Conservation (phyloP, 2,888 invertebrate species). For the Drosophila hawaiiensis region DNA sequence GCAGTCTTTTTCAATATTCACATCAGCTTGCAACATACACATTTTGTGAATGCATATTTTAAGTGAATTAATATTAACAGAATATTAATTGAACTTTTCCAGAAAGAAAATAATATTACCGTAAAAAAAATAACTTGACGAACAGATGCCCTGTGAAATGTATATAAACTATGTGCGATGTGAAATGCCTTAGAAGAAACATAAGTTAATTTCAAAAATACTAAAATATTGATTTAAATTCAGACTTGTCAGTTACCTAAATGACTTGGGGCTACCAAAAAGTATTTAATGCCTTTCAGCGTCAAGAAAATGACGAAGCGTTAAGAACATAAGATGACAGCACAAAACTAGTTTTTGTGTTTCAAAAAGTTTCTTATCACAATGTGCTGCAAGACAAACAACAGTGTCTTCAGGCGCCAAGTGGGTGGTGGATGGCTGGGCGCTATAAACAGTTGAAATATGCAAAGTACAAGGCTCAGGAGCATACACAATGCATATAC, state of each 20-base stretch:
- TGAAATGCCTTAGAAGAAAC: neutral
- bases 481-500: slow-evolving; percentile 67
- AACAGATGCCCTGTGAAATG: neutral
- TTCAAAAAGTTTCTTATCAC: slow-evolving; percentile 59
- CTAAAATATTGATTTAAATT: neutral
- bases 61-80: slow-evolving; percentile 10
- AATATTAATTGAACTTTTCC: neutral
- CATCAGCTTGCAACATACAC: slow-evolving; percentile 8
- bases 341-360: slow-evolving; percentile 59
- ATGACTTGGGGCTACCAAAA: neutral
- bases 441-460: slow-evolving; percentile 63
- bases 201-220: neutral
- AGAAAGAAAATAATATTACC: neutral
- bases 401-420: slow-evolving; percentile 21
- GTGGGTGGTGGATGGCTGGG: slow-evolving; percentile 10
- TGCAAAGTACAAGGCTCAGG: slow-evolving; percentile 63
- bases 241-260: neutral
- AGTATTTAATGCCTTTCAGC: slow-evolving; percentile 12
- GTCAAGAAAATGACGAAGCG: slow-evolving; percentile 57
- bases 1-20: slow-evolving; percentile 15
- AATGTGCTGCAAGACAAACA: slow-evolving; percentile 54
- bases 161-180: neutral
- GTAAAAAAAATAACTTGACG: neutral
- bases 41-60: slow-evolving; percentile 3
- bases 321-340: slow-evolving; percentile 55